Evolutionary conservation across 2,797 vertebrate species (phyloP), one percentile per base, ranked within the genome.

Genomic region (Rhinella marina): DNA sequence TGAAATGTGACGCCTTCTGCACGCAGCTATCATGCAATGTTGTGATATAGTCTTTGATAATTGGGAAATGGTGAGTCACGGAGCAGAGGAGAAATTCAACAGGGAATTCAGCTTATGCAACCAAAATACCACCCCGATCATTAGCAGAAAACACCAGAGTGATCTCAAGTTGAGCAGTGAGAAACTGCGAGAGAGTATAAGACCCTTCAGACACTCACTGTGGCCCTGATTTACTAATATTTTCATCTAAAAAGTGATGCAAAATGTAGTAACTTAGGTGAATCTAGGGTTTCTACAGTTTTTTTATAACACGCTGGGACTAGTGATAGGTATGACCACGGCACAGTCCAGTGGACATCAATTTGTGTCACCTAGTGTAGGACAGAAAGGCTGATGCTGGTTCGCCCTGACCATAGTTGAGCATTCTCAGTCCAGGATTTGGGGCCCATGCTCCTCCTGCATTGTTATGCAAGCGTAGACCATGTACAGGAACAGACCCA

Each of bases 1-100:
- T 81, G n/a, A 64, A 17, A 25, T 66, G 62, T 64, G 79, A 81
- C 41, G n/a, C 50, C 78, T 81, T 27, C 59, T 62, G 23, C 23
- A 66, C 3, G 14, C 59, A 14, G 29, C 29, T 48, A 16, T 41
- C 48, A 32, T 13, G 23, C 32, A 12, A 77, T 77, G 23, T 52
- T 54, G 25, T n/a, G 61, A 50, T 79, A 59, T 79, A 11, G 16
- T 29, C 56, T 32, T 61, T 41, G 29, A 41, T 80, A 61, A 32
- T 64, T 66, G 61, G 61, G 57, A 29, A 17, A 50, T 29, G 14
- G 19, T 64, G 73, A 85, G 84, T 85, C 59, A 54, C 59, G 12
- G 73, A 85, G 73, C 83, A 17, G 57, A 41, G 2, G 50, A 76
- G 13, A 41, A 13, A 61, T 54, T n/a, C 68, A 61, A 25, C 32